Base-by-base conservation (phyloP, 2,797 vertebrate species). In the Lateolabrax maculatus region DNA sequence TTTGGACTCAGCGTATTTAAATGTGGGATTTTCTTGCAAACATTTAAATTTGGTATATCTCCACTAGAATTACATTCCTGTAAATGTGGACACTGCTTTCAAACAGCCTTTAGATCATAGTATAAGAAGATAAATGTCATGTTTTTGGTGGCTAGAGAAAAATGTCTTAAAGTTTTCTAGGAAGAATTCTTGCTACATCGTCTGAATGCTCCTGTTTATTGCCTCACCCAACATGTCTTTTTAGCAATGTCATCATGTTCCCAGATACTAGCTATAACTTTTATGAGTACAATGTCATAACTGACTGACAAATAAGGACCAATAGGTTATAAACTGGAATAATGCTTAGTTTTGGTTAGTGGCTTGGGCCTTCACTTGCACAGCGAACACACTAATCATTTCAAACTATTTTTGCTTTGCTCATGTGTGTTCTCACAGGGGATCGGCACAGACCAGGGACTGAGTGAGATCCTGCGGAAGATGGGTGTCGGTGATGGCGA, bases 401-500 rank as follows among this genome's bases (percentile, higher is more conserved):
- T 41, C 12, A 9, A 27, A n/a, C 36, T 41, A 25, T 41, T 46
- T 41, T 37, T 34, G 3, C 34, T 71, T 39, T 27, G 2, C 44
- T 57, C 13, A 3, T 55, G n/a, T 34, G 1, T 86, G 56, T 84
- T 18, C 10, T n/a, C 2, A 23, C 84, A 94, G 93, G 87, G 80
- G 1, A 3, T 76, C 1, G 83, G 81, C 65, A 13, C 91, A 23
- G 94, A 95, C 2, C 91, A 94, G 67, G 91, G 91, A 15, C 2
- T 95, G 27, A n/a, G 85, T 1, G 92, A 93, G 1, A 78, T 96
- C 64, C 21, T 96, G 77, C 79, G 75, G 75, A 90, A 90, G 79
- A 95, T 96, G 92, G 94, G 93, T 2, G 94, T 96, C 11, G 92
- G 87, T 34, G 94, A 95, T 0, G 95, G 94, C 2, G 95, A 96